Conservation (phyloP, 2,797 vertebrate genomes). For the Chrosomus eos region DNA sequence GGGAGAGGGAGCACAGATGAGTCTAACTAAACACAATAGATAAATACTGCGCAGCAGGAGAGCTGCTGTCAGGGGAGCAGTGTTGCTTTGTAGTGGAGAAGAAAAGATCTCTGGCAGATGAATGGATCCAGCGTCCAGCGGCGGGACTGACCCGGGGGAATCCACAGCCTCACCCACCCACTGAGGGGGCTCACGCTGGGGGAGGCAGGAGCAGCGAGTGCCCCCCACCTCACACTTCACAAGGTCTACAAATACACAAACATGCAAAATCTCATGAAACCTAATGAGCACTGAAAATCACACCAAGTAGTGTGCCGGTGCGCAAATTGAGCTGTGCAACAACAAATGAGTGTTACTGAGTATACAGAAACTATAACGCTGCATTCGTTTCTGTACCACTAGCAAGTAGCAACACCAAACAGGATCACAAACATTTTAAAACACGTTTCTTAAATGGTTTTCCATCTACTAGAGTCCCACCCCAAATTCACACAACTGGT, state of each 20-base stretch:
- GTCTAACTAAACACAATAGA: constrained; percentile 68
- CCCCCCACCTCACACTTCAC: constrained; percentile 9
- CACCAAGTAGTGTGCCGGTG: background rate
- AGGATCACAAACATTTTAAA: background rate
- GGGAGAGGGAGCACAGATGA: constrained; percentile 58
- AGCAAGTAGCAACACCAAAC: background rate
- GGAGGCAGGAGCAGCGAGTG: constrained; percentile 20
- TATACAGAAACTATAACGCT: background rate
- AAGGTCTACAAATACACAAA: constrained; percentile 38
- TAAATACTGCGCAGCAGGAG: constrained; percentile 78
- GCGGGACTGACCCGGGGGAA: constrained; percentile 76
- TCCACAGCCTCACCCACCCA: constrained; percentile 48
- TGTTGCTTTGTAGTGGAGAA: constrained; percentile 86
- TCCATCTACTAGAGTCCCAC: background rate
- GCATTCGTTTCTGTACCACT: background rate
- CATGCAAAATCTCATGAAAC: constrained; percentile 16
- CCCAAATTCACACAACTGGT: background rate
- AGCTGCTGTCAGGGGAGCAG: constrained; percentile 75
- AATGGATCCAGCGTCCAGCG: constrained; percentile 88
- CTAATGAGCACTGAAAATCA: constrained; percentile 29
- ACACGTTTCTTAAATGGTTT: background rate
- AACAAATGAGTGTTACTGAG: background rate
- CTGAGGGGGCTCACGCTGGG: constrained; percentile 42
- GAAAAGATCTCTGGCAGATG: constrained; percentile 89
- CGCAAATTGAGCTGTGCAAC: background rate